Percentiles rank a stretch among this genome's conserved stretches.
Evolutionary conservation across 2,113 vertebrate species (phyloP).

Genomic region (Corythaeola cristata): DNA sequence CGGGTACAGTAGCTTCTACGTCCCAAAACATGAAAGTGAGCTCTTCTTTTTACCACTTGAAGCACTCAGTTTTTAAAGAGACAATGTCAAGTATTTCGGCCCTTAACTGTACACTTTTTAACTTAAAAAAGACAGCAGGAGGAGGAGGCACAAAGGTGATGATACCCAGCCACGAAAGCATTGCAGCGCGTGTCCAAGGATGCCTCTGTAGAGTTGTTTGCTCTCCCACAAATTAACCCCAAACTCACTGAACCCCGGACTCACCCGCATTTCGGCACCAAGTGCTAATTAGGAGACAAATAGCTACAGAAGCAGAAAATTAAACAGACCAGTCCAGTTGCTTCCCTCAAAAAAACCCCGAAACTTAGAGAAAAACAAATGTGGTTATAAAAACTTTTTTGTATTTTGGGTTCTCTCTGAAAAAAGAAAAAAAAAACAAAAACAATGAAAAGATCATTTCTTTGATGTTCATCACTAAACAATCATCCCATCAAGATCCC

Average conservation of each 20-base stretch:
- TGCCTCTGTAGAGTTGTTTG: background rate
- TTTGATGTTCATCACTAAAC: background rate
- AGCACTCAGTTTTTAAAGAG: constrained; percentile 31
- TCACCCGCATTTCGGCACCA: background rate
- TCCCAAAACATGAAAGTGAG: constrained; percentile 46
- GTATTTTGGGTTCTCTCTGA: background rate
- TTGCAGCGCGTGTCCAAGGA: fast-evolving
- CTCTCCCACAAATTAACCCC: background rate
- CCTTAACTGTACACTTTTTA: background rate
- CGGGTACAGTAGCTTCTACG: background rate
- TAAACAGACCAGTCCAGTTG: background rate
- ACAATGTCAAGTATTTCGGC: background rate
- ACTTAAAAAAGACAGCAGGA: background rate
- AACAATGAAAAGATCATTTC: background rate
- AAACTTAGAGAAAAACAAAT: background rate
- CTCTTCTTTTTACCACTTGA: background rate
- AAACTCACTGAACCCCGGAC: background rate
- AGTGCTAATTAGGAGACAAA: constrained; percentile 16
- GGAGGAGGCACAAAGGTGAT: background rate
- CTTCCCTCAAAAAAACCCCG: background rate
- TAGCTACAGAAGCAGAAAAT: background rate
- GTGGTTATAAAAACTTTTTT: background rate
- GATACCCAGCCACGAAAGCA: background rate
- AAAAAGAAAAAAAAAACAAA: background rate
- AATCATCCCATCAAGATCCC: background rate